phyloP scores from a whole-genome alignment of 2,113 vertebrate genomes.

The Sialia sialis region DNA sequence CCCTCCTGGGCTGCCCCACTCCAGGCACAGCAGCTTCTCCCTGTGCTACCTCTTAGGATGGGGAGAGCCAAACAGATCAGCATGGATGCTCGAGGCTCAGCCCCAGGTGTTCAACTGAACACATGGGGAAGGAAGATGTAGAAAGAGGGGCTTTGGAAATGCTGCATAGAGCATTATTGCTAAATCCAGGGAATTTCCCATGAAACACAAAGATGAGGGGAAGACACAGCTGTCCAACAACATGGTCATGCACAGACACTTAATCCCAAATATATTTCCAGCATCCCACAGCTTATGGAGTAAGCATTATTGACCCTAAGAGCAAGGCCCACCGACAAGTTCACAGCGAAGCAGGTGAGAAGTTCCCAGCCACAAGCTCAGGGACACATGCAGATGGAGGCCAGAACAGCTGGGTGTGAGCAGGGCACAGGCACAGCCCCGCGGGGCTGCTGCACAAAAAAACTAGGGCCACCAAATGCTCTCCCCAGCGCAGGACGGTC shows the following conservation, averaged over 20 bases:
- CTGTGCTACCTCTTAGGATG: no score
- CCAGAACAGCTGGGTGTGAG: background rate
- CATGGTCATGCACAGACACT: fast-evolving
- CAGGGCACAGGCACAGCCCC: background rate
- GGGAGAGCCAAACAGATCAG: fast-evolving
- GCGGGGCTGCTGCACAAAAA: fast-evolving
- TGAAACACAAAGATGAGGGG: background rate
- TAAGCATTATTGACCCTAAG: fast-evolving
- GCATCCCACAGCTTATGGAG: background rate
- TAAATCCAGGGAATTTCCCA: background rate
- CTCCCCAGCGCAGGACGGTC: fast-evolving
- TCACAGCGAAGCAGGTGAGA: fast-evolving
- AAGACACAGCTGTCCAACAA: background rate
- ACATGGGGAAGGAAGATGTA: fast-evolving
- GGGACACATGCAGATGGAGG: fast-evolving
- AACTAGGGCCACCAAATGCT: background rate
- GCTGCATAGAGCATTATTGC: background rate
- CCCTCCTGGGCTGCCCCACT: background rate
- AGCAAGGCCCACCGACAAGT: no score
- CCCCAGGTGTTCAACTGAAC: background rate
- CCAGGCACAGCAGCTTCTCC: background rate
- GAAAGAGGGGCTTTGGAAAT: background rate
- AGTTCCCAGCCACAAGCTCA: background rate
- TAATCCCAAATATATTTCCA: background rate
- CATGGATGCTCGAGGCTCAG: fast-evolving